Conservation (phyloP, 2,797 vertebrate species). For the Mionectes olivaceus region DNA sequence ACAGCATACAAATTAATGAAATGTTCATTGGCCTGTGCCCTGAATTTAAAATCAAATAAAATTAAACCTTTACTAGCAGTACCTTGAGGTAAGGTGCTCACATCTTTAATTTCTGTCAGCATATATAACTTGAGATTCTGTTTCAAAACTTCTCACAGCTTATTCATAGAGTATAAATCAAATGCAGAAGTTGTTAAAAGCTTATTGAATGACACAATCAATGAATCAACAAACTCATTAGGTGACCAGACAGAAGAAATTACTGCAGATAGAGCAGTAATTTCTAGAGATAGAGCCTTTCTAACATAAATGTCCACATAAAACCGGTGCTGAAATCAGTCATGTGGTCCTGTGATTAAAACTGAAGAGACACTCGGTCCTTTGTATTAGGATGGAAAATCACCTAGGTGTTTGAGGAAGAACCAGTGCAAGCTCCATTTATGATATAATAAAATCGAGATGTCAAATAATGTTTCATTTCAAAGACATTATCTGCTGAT, state of each 20-base stretch:
- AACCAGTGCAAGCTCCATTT: not conserved
- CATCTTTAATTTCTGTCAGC: conserved; percentile 41
- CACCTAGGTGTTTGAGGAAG: not conserved
- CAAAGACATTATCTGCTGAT: not conserved
- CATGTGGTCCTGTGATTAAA: not conserved
- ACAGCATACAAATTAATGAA: conserved; percentile 35
- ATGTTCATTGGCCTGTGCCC: conserved; percentile 44
- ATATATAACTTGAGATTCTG: not conserved
- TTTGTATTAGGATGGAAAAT: not conserved
- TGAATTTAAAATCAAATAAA: conserved; percentile 42
- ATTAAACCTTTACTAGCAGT: conserved; percentile 30
- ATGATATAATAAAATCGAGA: not conserved
- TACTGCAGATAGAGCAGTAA: not conserved
- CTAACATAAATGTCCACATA: not conserved
- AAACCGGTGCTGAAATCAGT: not conserved
- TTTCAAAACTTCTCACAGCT: conserved; percentile 8
- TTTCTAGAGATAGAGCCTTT: not conserved
- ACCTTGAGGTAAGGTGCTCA: not conserved
- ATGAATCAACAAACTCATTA: conserved; percentile 24
- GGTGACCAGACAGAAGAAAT: conserved; percentile 16
- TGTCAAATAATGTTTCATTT: not conserved
- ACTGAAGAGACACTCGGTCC: not conserved
- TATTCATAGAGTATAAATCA: conserved; percentile 34
- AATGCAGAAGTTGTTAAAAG: not conserved
- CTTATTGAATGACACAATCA: not conserved